phyloP scores from a whole-genome alignment of 2,888 invertebrate genomes.

The Calephelis perditalis region DNA sequence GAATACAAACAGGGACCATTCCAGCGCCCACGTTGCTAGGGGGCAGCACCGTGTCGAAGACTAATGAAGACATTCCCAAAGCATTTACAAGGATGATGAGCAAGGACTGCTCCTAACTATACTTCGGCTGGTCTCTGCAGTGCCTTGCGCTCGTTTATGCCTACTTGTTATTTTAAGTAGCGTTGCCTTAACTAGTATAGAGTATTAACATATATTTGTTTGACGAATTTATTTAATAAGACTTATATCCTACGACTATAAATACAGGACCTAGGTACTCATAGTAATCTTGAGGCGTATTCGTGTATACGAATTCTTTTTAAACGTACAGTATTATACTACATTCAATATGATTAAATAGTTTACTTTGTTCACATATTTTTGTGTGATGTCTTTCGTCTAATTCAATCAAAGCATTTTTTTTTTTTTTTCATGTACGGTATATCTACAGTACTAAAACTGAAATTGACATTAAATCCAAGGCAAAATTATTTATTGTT shows the following conservation, averaged over 20 bases:
- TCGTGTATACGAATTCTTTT: conserved; percentile 9
- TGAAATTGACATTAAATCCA: too few relatives aligned
- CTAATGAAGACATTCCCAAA: conserved; percentile 90
- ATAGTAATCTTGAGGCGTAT: conserved; percentile 6
- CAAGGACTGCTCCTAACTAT: conserved; percentile 62
- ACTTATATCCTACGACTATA: conserved; percentile 6
- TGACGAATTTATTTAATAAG: conserved; percentile 11
- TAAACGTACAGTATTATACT: conserved; percentile 6
- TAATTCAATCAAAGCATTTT: too few relatives aligned
- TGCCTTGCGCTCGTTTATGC: conserved; percentile 25
- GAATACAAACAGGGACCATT: conserved; percentile 83
- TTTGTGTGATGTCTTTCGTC: too few relatives aligned
- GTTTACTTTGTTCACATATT: neutral
- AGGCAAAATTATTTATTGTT: too few relatives aligned
- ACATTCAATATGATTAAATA: conserved; percentile 1
- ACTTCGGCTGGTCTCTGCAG: conserved; percentile 19
- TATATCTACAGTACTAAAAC: too few relatives aligned
- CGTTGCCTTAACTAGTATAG: conserved; percentile 14
- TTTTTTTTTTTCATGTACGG: too few relatives aligned
- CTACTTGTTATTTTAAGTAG: conserved; percentile 9
- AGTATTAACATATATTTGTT: conserved; percentile 8
- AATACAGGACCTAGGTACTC: neutral
- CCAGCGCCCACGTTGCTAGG: conserved; percentile 88
- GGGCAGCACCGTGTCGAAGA: conserved; percentile 83
- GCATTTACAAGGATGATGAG: conserved; percentile 81